phyloP scores from a whole-genome alignment of 2,113 vertebrate species.

The Cyprinus carpio region DNA sequence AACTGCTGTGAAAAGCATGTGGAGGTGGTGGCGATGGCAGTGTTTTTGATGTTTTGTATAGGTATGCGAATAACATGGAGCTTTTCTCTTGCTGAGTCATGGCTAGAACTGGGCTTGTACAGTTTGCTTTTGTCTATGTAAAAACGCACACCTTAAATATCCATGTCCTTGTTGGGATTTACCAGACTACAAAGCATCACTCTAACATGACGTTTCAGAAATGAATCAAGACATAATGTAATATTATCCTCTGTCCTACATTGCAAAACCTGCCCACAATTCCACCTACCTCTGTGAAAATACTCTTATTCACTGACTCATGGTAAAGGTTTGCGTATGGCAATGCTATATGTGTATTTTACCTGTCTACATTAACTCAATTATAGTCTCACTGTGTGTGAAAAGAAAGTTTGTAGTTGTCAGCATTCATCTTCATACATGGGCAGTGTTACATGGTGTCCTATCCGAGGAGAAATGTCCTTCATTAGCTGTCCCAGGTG shows the following conservation, averaged over 20 bases:
- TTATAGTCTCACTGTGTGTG: background rate
- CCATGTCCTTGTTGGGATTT: background rate
- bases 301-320: background rate
- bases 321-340: background rate
- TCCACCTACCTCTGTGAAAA: too few species aligned
- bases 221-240: background rate
- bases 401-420: background rate
- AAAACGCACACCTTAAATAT: background rate
- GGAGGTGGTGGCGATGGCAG: background rate
- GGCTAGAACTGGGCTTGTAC: background rate
- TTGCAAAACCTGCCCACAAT: background rate
- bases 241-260: background rate
- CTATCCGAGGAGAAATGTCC: conserved; percentile 19
- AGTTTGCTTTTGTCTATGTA: background rate
- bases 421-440: conserved; percentile 6
- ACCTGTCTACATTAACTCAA: background rate
- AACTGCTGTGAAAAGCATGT: conserved; percentile 1
- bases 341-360: background rate
- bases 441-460: background rate
- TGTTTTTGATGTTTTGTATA: background rate
- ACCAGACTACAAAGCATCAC: background rate
- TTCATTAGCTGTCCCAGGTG: conserved; percentile 36
- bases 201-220: background rate
- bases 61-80: background rate
- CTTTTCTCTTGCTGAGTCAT: background rate